Base-by-base conservation (phyloP, 2,797 vertebrate genomes). In the Crocidura indochinensis region DNA sequence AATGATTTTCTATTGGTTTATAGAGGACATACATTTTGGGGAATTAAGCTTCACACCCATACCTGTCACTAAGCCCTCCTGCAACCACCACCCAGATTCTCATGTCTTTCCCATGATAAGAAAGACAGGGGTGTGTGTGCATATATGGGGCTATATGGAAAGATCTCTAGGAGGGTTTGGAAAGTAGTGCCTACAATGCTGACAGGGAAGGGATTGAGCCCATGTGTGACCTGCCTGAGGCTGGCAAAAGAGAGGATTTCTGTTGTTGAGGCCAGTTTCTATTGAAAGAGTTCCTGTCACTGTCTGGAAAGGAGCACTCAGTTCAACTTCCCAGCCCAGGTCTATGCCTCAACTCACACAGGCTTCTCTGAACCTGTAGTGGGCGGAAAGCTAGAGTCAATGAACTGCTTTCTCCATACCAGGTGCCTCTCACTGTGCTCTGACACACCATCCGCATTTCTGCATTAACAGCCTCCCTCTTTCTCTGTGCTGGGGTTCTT, bases 221-320 rank as follows among this genome's bases (percentile, higher is more conserved):
- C 9, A 2, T 8, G 4, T 6, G n/a, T 4, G 3, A 68, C 53
- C 68, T 2, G 10, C 15, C 22, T 19, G 7, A 83, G 73, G 49
- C 15, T 51, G 22, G 51, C 26, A 0, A 24, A 78, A 82, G 71
- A 76, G 22, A 6, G 17, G 22, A 22, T 56, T 91, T 47, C 29
- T 73, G 73, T 72, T 27, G 15, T 56, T 78, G 78, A 19, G 38
- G 15, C 29, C 29, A 47, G 4, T 46, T 83, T 87, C 93, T 88
- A 81, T 11, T 44, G 29, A 11, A 74, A 73, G 44, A 4, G 6
- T 19, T 1, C 6, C 10, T 15, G 22, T 77, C 38, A 75, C 75
- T 76, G 77, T 51, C 60, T 27, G 49, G 60, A 24, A 73, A 91
- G 38, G 27, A 90, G 80, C 44, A 77, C 20, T 82, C 7, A 46